phyloP scores from a whole-genome alignment of 2,113 vertebrate genomes.

The Pluvialis apricaria region DNA sequence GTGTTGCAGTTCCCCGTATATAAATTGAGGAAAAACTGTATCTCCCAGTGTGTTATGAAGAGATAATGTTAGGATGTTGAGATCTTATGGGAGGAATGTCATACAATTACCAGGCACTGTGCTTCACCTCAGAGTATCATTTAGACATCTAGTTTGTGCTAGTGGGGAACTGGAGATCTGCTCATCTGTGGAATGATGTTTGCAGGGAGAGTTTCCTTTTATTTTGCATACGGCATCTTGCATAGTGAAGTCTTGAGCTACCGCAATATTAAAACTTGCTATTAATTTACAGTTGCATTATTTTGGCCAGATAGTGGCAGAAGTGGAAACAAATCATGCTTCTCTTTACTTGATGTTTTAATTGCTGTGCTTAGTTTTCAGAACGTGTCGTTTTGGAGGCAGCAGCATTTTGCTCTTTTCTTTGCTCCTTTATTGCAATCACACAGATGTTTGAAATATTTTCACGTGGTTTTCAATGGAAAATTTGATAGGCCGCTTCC shows the following conservation, averaged over 20 bases:
- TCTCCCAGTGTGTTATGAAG: background rate
- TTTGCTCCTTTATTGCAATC: background rate
- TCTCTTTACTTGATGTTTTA: background rate
- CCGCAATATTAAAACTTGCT: background rate
- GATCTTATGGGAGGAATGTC: background rate
- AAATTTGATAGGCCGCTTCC: background rate
- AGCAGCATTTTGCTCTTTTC: background rate
- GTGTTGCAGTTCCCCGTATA: accelerated
- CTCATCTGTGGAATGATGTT: background rate
- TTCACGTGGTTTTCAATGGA: background rate
- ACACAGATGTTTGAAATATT: background rate
- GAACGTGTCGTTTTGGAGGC: background rate
- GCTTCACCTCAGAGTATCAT: background rate
- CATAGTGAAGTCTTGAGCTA: background rate
- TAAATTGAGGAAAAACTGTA: background rate
- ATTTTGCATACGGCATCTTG: background rate
- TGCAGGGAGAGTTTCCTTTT: background rate
- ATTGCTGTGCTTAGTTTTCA: background rate
- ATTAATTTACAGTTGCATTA: background rate
- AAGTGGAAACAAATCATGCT: background rate
- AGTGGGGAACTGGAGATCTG: background rate
- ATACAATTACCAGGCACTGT: background rate
- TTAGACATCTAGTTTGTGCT: background rate
- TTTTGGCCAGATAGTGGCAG: background rate
- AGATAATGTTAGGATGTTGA: background rate